Percentiles rank a stretch among this genome's conserved stretches.
Evolutionary conservation across 2,888 invertebrate genomes (phyloP).

Genomic region (Rambutsinella grinnellia): DNA sequence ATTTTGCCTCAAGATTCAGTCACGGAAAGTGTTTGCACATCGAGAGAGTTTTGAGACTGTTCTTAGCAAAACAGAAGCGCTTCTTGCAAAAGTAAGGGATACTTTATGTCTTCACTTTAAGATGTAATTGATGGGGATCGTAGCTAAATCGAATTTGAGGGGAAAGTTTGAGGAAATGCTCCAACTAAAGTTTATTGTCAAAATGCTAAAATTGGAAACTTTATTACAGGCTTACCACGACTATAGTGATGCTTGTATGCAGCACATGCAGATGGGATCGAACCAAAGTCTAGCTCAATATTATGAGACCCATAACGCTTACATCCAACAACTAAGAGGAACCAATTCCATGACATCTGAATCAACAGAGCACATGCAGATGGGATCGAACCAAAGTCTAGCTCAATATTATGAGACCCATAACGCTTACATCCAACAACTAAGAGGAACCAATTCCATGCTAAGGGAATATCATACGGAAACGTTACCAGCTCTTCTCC

Average conservation of each 20-base stretch:
- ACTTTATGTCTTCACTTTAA: too few species aligned
- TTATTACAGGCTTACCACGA: slow-evolving; percentile 83
- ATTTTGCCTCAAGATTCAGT: slow-evolving; percentile 91
- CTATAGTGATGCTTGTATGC: slow-evolving; percentile 87
- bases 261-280: slow-evolving; percentile 79
- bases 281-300: slow-evolving; percentile 76
- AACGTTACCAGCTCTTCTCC: slow-evolving; percentile 86
- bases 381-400: slow-evolving; percentile 73
- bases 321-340: slow-evolving; percentile 91
- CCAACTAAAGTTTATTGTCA: too few species aligned
- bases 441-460: slow-evolving; percentile 94
- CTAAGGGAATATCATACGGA: slow-evolving; percentile 88
- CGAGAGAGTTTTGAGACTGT: slow-evolving; percentile 91
- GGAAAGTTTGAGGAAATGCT: too few species aligned
- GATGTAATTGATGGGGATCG: too few species aligned
- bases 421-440: slow-evolving; percentile 87
- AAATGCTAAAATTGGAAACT: slow-evolving; percentile 3
- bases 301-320: slow-evolving; percentile 90
- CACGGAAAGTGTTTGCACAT: slow-evolving; percentile 90
- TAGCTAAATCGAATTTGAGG: too few species aligned
- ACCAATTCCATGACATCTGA: slow-evolving; percentile 96
- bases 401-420: slow-evolving; percentile 90
- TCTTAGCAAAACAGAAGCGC: slow-evolving; percentile 86
- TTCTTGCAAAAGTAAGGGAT: slow-evolving; percentile 76
- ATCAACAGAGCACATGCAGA: slow-evolving; percentile 82